Evolutionary conservation across 2,888 invertebrate genomes (phyloP).

Genomic region (Thysanoteuthis rhombus): DNA sequence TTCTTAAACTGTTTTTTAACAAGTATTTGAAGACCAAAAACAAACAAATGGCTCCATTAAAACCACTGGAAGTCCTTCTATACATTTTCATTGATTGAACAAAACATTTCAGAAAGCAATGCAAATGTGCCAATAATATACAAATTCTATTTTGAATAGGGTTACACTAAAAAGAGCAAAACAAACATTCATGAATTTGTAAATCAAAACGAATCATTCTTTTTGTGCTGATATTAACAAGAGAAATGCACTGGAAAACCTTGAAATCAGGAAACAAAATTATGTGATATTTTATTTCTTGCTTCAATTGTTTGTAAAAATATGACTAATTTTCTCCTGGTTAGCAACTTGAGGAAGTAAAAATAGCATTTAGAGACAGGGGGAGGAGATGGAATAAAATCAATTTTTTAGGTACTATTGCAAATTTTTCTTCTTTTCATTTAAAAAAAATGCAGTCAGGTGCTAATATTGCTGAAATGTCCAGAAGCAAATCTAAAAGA

Average conservation of each 20-base stretch:
- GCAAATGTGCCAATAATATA: too few species aligned
- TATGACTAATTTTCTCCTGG: too few species aligned
- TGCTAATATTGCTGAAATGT: background rate
- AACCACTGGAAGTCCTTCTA: background rate
- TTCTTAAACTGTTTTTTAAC: too few species aligned
- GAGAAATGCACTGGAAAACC: background rate
- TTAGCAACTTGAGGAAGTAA: background rate
- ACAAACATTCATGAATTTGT: background rate
- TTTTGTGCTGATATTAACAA: background rate
- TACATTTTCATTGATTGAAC: background rate
- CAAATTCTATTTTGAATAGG: background rate
- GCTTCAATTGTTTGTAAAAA: background rate
- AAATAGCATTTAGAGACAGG: background rate
- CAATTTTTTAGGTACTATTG: background rate
- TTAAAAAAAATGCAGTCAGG: background rate
- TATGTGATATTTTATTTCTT: background rate
- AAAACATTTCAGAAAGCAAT: background rate
- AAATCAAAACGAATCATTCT: background rate
- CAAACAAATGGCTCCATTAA: background rate
- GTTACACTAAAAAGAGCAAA: background rate
- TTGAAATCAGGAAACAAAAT: background rate
- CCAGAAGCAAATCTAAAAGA: background rate
- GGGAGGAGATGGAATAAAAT: too few species aligned
- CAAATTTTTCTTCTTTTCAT: background rate
- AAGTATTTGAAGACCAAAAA: background rate